These are phyloP conservation scores for Ficedula albicollis DNA, from an alignment of 2,797 vertebrate genomes.

Conservation along the genomic window DNA sequence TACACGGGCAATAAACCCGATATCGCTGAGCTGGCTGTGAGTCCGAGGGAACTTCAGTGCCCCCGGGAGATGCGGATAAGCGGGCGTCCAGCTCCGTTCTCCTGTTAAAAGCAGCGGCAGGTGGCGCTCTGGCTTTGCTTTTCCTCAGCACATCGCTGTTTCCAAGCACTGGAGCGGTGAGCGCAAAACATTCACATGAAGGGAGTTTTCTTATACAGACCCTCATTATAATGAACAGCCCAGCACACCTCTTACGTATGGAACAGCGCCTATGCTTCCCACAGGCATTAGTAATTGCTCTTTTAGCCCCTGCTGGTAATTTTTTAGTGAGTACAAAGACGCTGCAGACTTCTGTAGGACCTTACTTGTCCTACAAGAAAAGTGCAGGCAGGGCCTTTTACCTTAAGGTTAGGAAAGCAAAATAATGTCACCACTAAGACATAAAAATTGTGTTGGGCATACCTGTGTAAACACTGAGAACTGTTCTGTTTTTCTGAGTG, in stretches of 20 bases:
- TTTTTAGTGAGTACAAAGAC: not conserved
- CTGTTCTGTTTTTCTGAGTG: not conserved
- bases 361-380: not conserved
- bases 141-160: not conserved
- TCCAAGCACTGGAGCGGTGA: not conserved
- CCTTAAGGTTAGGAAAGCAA: not conserved
- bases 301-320: not conserved
- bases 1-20: rapidly evolving
- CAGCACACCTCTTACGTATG: not conserved
- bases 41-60: rapidly evolving
- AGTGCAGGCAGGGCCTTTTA: not conserved
- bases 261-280: not conserved
- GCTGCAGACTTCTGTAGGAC: not conserved
- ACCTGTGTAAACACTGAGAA: not conserved
- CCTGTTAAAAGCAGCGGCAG: not conserved
- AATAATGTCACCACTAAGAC: not conserved
- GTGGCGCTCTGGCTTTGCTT: not conserved
- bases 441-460: not conserved
- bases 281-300: not conserved
- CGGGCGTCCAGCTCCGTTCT: not conserved
- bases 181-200: not conserved
- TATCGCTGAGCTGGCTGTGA: not conserved
- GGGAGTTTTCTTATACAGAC: not conserved
- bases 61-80: not conserved
- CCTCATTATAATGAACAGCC: not conserved